Evolutionary conservation across 2,797 vertebrate species (phyloP), one percentile per base, ranked within the genome.

Genomic region (Myotis vivesi): DNA sequence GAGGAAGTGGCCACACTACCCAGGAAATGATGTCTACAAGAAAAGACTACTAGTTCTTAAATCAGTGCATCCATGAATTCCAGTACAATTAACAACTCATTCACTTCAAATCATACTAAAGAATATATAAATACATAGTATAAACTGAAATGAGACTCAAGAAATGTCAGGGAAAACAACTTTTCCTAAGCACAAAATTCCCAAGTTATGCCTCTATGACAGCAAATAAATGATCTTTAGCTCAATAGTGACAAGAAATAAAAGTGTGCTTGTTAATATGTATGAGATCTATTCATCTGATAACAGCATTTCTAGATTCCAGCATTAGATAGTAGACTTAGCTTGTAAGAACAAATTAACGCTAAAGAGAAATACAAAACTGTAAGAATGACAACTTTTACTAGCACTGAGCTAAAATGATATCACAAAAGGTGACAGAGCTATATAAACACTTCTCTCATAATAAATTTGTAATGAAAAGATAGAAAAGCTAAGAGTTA

Each of bases 391-490:
- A 76, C 36, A 87, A 55, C n/a, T 66, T 81, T 66, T 69, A 79
- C 4, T 66, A 66, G 20, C 25, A 51, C 1, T 66, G 76, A 87
- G 53, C 28, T 71, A 30, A 79, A 91, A 90, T 59, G 68, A 69
- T 41, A 82, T 25, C 53, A 92, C 46, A 87, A 79, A 91, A 92
- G 33, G 71, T 64, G 81, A 92, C 4, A 91, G 10, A 69, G 33
- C 41, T 57, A 76, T 33, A 71, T n/a, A 85, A 89, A 92, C 23
- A 87, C 25, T 76, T 68, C 72, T 94, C 53, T 86, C 44, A 38
- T 22, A 93, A 86, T 51, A 92, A 51, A 94, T 82, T 12, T 87
- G 3, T 82, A 81, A 87, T 44, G 38, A 88, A 96, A 95, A 90
- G 64, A 93, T 51, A 57, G 23, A 62, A 94, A 96, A 93, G 72